These are phyloP conservation scores for Homarus americanus DNA, from an alignment of 1,140 invertebrate species.

Conservation along the genomic window DNA sequence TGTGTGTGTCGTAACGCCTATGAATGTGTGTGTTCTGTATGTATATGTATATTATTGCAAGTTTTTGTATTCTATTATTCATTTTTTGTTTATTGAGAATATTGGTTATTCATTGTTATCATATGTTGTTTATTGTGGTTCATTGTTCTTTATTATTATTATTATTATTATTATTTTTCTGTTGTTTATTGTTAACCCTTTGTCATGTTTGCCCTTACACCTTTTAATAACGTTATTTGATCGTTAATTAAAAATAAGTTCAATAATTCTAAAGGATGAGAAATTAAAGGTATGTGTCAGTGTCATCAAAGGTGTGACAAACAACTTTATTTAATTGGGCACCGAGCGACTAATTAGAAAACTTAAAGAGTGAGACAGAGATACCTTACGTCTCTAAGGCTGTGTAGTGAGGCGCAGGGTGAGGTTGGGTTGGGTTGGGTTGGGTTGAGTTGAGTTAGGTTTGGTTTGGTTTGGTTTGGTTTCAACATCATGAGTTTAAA, in stretches of 20 bases:
- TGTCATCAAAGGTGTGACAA: not conserved
- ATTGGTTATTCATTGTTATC: not conserved
- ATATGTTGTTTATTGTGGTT: not conserved
- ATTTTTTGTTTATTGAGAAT: not conserved
- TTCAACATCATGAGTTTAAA: too few relatives aligned
- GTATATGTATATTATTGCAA: too few relatives aligned
- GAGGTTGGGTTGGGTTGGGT: too few relatives aligned
- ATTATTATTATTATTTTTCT: not conserved
- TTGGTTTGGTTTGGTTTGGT: too few relatives aligned
- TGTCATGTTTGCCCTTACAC: not conserved
- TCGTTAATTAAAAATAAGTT: not conserved
- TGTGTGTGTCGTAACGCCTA: not conserved
- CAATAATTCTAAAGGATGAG: not conserved
- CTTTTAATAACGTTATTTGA: not conserved
- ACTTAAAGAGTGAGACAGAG: too few relatives aligned
- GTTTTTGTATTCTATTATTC: too few relatives aligned
- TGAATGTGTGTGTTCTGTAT: too few relatives aligned
- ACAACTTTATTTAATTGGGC: not conserved
- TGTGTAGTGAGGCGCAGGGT: too few relatives aligned
- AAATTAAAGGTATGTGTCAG: not conserved
- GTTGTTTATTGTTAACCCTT: not conserved
- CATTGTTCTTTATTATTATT: not conserved
- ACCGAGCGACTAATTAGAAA: not conserved
- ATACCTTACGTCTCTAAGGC: too few relatives aligned
- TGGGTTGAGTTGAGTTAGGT: too few relatives aligned